Percentiles rank a stretch among this genome's conserved stretches.
Evolutionary conservation across 1,140 invertebrate species (phyloP).

Genomic region (Brachionus paranguensis): DNA sequence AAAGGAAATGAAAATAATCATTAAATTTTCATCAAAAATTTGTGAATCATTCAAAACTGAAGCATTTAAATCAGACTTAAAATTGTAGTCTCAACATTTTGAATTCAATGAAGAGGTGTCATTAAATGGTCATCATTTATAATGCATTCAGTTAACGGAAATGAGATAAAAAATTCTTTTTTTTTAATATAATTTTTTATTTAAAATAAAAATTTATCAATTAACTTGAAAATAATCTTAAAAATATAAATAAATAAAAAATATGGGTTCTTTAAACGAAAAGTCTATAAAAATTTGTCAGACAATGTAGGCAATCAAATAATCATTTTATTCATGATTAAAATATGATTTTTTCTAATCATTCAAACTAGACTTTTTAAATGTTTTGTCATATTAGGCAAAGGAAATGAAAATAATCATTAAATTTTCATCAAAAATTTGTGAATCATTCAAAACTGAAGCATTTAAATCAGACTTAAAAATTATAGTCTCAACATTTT

Average conservation of each 20-base stretch:
- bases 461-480: not conserved
- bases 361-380: not conserved
- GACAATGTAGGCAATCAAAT: conserved; percentile 37
- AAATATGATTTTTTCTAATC: conserved; percentile 20
- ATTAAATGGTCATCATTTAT: conserved; percentile 12
- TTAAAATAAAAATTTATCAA: too few relatives aligned
- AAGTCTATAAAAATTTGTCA: conserved; percentile 10
- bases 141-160: not conserved
- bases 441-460: not conserved
- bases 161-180: too few relatives aligned
- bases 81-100: conserved; percentile 5
- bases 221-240: too few relatives aligned
- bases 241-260: too few relatives aligned
- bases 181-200: too few relatives aligned
- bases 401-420: not conserved
- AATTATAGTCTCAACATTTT: conserved; percentile 6
- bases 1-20: not conserved
- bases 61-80: not conserved
- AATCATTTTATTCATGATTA: not conserved
- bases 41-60: not conserved
- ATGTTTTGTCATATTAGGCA: not conserved
- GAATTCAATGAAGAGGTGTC: conserved; percentile 29
- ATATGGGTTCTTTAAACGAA: too few relatives aligned
- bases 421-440: not conserved
- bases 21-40: not conserved